Percentiles rank a stretch among this genome's conserved stretches.
These are phyloP conservation scores for Bucorvus abyssinicus DNA, from an alignment of 2,797 vertebrate genomes.

Conservation along the genomic window DNA sequence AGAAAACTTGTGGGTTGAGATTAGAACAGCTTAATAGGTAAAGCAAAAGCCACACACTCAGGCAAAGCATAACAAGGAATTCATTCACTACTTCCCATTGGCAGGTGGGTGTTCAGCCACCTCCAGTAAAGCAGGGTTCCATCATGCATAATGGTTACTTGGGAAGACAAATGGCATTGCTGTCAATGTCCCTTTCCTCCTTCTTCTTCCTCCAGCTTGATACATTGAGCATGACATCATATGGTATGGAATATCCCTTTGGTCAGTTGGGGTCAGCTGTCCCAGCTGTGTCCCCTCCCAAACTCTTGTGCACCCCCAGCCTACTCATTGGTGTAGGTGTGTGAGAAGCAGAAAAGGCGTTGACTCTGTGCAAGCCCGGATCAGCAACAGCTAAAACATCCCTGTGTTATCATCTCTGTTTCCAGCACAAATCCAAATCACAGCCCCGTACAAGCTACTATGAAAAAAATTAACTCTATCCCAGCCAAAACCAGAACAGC, in stretches of 20 bases:
- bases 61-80: neutral
- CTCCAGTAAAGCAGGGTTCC: neutral
- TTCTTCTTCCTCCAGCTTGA: neutral
- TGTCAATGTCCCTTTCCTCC: fast-evolving
- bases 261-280: neutral
- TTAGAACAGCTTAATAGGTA: neutral
- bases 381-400: fast-evolving
- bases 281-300: fast-evolving
- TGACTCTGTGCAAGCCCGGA: neutral
- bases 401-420: neutral
- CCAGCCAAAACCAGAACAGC: neutral
- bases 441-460: fast-evolving
- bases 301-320: fast-evolving
- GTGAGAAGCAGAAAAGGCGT: neutral
- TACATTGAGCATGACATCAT: fast-evolving
- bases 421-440: neutral
- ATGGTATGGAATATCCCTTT: fast-evolving
- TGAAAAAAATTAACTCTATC: neutral
- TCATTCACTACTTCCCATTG: fast-evolving
- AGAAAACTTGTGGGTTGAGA: fast-evolving
- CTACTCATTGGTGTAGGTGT: fast-evolving
- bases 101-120: neutral
- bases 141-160: fast-evolving
- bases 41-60: fast-evolving
- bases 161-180: fast-evolving